These are phyloP conservation scores for Spodoptera litura DNA, from an alignment of 1,140 invertebrate genomes.

Conservation along the genomic window DNA sequence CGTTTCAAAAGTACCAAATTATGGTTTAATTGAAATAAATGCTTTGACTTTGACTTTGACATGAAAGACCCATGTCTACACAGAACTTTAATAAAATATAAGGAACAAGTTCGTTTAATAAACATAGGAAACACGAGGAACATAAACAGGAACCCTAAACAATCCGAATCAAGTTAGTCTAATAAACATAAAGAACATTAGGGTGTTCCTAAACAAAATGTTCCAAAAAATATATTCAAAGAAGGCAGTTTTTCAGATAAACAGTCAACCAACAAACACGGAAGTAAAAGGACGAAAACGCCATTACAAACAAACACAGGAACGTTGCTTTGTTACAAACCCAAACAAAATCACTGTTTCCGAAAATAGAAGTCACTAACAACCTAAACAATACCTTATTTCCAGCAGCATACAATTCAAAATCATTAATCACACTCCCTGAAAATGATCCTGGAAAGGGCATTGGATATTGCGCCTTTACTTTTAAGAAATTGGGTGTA, in stretches of 20 bases:
- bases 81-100: too few species aligned
- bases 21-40: too few species aligned
- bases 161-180: too few species aligned
- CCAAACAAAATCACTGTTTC: slow-evolving; percentile 18
- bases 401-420: background rate
- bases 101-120: too few species aligned
- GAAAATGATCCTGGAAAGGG: background rate
- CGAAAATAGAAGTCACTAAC: slow-evolving; percentile 4
- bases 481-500: background rate
- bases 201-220: background rate
- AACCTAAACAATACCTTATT: background rate
- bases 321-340: slow-evolving; percentile 27
- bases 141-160: too few species aligned
- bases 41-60: too few species aligned
- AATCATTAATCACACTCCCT: background rate
- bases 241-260: background rate
- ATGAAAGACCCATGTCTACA: too few species aligned
- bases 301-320: slow-evolving; percentile 12
- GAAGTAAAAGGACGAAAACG: slow-evolving; percentile 4
- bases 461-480: background rate
- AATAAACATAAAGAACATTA: too few species aligned
- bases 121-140: too few species aligned
- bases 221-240: background rate
- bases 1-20: too few species aligned
- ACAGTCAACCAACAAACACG: background rate